Base-by-base conservation (phyloP, 1,140 invertebrate genomes). In the Oscheius sp. region DNA sequence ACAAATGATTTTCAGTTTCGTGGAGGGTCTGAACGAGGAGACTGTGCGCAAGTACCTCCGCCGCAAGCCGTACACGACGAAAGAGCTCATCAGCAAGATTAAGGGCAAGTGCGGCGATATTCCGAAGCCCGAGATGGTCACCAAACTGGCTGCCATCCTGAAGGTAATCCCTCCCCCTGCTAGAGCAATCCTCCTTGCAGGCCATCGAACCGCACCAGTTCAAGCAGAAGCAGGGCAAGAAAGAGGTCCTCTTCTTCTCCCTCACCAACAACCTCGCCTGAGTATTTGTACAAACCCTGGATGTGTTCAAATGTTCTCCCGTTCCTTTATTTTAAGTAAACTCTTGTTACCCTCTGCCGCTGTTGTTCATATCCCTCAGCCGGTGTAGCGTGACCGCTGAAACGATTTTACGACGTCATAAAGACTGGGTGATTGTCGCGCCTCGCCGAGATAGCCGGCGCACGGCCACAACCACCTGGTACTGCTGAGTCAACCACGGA, bases 161-260 rank as follows among this genome's bases (percentile, higher is more conserved):
- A 78, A 80, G 63, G 68, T 70, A 26, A 59, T 13, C 38, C 10
- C n/a, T 42, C 38, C n/a, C n/a, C n/a, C n/a, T 42, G 10, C n/a
- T 42, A 10, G n/a, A 10, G 38, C 38, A 10, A 15, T 59, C 20
- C 13, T 15, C 23, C 29, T 10, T 59, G 13, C 23, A 59, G 55
- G 62, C 72, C 0, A 79, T 83, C 34, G 74, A 83, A 66, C 81
- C 81, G 13, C 75, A 83, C 45, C 81, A 84, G 42, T 78, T 82
- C 42, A 73, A 70, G 28, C 80, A 81, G 34, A 74, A 61, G 26
- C 77, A 80, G 29, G 77, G 75, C 13, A 78, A 77, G 52, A 81
- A 81, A 61, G 79, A 81, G 36, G 79, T 81, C 3, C 79, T 82
- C 15, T 82, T 77, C 76, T 81, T 81, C 66, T 82, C 80, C 2